Evolutionary conservation across 1,140 invertebrate species (phyloP), one percentile per base, ranked within the genome.

Genomic region (Drosophila asahinai): DNA sequence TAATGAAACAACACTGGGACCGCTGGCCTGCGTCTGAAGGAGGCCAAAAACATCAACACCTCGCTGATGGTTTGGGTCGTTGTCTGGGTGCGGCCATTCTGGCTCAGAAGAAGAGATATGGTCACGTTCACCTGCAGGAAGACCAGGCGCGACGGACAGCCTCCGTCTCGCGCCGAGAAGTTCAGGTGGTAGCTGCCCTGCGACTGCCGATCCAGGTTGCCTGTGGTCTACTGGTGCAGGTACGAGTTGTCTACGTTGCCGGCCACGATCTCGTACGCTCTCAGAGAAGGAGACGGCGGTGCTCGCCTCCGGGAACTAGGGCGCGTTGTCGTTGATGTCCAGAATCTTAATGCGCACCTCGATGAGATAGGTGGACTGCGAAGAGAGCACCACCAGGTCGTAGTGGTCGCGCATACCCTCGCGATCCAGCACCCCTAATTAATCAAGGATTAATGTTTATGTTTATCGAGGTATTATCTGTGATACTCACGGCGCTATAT

Each of bases 321-420:
- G 97, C 27, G 96, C 94, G 93, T 98, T 98, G 93, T 98, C 98
- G 93, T 98, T 98, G 19, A 98, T 95, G 92, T 99, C 97, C 1
- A 96, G 93, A 2, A 99, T 96, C 14, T 96, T 93, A 66, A 98
- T 97, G 66, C 97, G 94, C 12, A 98, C 97, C 93, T 98, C 97
- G 61, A 98, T 97, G 0, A 97, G 97, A 93, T 98, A 98, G 0
- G 97, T 98, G 4, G 98, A 97, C 87, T 98, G 97, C 89, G 97
- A 98, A 9, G 97, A 98, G 17, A 98, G 94, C 4, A 98, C 96
- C 17, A 98, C 97, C 58, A 98, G 94, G 86, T 98, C 97, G 92
- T 97, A 98, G 30, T 97, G 94, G 82, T 98, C 97, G 73, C 94
- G 96, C 54, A 98, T 93, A 5, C 95, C 94, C 92, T 98, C 97